Percentiles rank a stretch among this genome's conserved stretches.
Evolutionary conservation across 2,113 vertebrate species (phyloP).

Genomic region (Pardalotus punctatus): DNA sequence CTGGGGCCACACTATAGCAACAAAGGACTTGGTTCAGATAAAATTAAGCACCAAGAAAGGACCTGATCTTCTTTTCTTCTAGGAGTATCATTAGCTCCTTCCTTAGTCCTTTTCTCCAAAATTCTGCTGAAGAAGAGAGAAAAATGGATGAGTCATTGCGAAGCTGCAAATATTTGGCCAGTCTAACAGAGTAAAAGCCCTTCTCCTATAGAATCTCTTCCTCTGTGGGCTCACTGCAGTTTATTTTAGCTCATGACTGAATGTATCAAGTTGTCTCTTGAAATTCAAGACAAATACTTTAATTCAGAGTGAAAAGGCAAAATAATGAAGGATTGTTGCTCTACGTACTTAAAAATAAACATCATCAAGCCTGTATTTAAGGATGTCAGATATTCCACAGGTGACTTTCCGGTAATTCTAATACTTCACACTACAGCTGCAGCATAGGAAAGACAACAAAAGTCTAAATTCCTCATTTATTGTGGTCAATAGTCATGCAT

Average conservation of each 20-base stretch:
- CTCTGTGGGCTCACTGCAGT: neutral
- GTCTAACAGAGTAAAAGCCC: neutral
- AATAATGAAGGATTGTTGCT: slow-evolving; percentile 2
- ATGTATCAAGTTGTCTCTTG: neutral
- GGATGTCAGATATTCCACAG: neutral
- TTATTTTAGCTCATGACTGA: slow-evolving; percentile 43
- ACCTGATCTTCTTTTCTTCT: neutral
- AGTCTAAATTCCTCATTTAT: neutral
- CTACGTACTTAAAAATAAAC: slow-evolving; percentile 9
- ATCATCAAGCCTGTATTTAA: neutral
- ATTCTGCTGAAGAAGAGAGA: slow-evolving; percentile 22
- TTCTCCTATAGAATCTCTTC: slow-evolving; percentile 32
- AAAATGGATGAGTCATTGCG: slow-evolving; percentile 43
- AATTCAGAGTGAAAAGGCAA: slow-evolving; percentile 10
- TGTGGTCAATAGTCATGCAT: neutral
- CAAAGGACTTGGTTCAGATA: neutral
- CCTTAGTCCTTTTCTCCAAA: slow-evolving; percentile 9
- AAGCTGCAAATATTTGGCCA: slow-evolving; percentile 49
- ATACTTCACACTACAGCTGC: neutral
- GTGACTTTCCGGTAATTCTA: slow-evolving; percentile 7
- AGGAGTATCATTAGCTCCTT: slow-evolving; percentile 4
- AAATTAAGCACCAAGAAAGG: neutral
- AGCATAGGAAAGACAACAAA: neutral
- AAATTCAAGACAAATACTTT: slow-evolving; percentile 23
- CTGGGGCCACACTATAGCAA: neutral